phyloP scores from a whole-genome alignment of 2,888 invertebrate genomes.

The Rutpela maculata region DNA sequence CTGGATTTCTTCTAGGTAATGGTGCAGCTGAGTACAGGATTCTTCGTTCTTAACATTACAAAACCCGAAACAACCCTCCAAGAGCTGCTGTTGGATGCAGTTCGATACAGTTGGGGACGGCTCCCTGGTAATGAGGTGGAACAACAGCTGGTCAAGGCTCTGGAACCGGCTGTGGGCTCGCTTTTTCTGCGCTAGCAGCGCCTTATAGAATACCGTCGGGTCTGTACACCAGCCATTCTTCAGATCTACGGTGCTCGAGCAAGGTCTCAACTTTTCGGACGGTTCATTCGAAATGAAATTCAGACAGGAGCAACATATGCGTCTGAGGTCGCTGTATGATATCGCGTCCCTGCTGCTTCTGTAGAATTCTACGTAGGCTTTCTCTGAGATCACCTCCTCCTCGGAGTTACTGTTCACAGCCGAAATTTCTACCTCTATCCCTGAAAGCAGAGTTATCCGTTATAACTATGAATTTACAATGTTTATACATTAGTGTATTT shows the following conservation, averaged over 20 bases:
- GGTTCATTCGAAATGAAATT: constrained; percentile 70
- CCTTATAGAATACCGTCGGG: constrained; percentile 64
- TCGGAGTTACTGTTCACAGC: constrained; percentile 58
- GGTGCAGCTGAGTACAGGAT: constrained; percentile 73
- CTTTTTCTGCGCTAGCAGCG: constrained; percentile 68
- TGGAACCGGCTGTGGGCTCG: constrained; percentile 64
- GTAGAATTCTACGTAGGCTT: constrained; percentile 70
- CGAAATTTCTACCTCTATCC: constrained; percentile 59
- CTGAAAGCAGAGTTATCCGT: constrained; percentile 55
- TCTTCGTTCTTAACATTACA: constrained; percentile 69
- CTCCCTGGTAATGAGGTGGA: constrained; percentile 65
- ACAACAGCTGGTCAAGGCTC: constrained; percentile 70
- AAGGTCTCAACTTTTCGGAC: constrained; percentile 62
- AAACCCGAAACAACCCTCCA: constrained; percentile 77
- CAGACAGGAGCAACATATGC: constrained; percentile 66
- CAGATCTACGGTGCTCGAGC: constrained; percentile 54
- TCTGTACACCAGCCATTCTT: constrained; percentile 70
- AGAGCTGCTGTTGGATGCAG: constrained; percentile 75
- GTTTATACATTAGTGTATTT: no score
- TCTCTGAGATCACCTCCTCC: constrained; percentile 65
- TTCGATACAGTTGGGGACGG: constrained; percentile 67
- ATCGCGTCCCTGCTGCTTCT: constrained; percentile 59
- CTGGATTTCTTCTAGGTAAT: constrained; percentile 78
- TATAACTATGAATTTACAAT: no score
- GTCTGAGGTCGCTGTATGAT: constrained; percentile 60